Percentiles rank a stretch among this genome's conserved stretches.
Evolutionary conservation across 2,113 vertebrate genomes (phyloP).

Genomic region (Madoqua kirkii): DNA sequence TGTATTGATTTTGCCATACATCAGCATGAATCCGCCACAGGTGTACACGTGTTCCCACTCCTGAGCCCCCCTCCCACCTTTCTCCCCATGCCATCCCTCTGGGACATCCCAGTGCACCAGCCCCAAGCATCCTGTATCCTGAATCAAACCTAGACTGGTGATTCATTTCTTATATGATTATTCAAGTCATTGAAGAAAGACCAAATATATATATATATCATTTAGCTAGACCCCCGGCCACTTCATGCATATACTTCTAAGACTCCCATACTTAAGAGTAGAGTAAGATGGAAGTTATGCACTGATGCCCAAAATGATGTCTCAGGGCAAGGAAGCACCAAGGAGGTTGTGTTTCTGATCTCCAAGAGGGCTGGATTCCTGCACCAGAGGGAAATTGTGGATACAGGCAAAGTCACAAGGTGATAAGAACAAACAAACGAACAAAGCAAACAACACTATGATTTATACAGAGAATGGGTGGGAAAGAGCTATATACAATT

Average conservation of each 20-base stretch:
- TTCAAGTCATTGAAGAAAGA: not conserved
- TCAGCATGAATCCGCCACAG: rapidly evolving
- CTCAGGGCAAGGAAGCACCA: not conserved
- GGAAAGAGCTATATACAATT: not conserved
- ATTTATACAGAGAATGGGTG: not conserved
- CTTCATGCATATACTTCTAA: not conserved
- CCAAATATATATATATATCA: not conserved
- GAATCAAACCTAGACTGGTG: too few relatives aligned
- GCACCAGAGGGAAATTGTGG: not conserved
- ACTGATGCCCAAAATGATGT: not conserved
- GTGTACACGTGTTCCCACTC: too few relatives aligned
- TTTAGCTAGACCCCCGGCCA: not conserved
- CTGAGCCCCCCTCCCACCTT: too few relatives aligned
- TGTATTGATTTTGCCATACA: too few relatives aligned
- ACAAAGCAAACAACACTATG: too few relatives aligned
- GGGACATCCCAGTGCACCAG: not conserved
- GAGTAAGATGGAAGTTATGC: not conserved
- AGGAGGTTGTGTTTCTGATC: not conserved
- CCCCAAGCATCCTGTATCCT: too few relatives aligned
- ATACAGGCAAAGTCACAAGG: not conserved
- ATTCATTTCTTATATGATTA: not conserved
- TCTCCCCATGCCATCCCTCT: too few relatives aligned
- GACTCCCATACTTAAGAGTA: not conserved
- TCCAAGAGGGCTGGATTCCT: not conserved
- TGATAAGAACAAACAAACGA: not conserved